phyloP scores from a whole-genome alignment of 1,140 invertebrate species.

The Cataglyphis hispanica region DNA sequence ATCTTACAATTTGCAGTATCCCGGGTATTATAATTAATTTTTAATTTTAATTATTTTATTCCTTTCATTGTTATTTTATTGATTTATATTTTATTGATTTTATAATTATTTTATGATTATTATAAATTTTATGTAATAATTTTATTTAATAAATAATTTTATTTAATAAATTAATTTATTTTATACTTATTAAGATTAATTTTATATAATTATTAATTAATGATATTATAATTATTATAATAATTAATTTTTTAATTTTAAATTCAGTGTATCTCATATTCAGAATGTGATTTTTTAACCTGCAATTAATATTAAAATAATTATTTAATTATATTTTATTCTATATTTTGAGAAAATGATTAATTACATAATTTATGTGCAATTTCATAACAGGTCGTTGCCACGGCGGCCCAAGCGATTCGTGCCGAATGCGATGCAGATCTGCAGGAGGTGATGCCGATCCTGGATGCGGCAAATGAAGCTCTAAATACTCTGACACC shows the following conservation, averaged over 20 bases:
- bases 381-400: conserved; percentile 75
- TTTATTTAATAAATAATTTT: background rate
- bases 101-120: too few relatives aligned
- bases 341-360: background rate
- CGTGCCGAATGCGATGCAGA: conserved; percentile 98
- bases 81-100: too few relatives aligned
- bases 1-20: background rate
- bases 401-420: conserved; percentile 92
- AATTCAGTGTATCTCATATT: background rate
- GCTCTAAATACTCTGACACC: conserved; percentile 97
- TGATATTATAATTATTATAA: too few relatives aligned
- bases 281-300: background rate
- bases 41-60: background rate
- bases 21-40: background rate
- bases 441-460: conserved; percentile 97
- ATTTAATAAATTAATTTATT: background rate
- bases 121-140: too few relatives aligned
- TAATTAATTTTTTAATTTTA: background rate
- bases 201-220: too few relatives aligned
- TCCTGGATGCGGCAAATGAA: conserved; percentile 94
- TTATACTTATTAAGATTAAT: too few relatives aligned
- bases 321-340: background rate
- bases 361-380: background rate
- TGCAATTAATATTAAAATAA: background rate
- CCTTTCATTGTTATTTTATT: background rate